phyloP scores from a whole-genome alignment of 30 jellyfish, hydroid and myxozoan genomes.

The Chrysaora quinquecirrha region DNA sequence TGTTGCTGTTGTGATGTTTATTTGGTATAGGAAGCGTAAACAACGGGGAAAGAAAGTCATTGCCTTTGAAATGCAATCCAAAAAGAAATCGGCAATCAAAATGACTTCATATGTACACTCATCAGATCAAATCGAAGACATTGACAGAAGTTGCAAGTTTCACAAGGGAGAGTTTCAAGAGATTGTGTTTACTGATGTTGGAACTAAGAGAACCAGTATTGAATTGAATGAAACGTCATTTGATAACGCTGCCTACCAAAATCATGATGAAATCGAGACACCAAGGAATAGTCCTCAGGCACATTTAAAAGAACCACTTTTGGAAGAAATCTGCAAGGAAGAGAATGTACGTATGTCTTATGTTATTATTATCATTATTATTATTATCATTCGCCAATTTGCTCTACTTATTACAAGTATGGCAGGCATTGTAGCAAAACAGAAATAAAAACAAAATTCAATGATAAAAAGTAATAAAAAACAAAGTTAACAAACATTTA shows the following conservation, averaged over 20 bases:
- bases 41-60: background rate
- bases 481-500: too few species aligned
- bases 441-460: too few species aligned
- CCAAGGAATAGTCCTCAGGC: background rate
- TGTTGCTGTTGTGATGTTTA: conserved; percentile 37
- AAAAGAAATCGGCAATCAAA: too few species aligned
- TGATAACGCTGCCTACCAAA: conserved; percentile 42
- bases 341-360: conserved; percentile 2
- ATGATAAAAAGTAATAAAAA: too few species aligned
- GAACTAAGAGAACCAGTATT: background rate
- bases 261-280: background rate
- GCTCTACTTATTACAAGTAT: too few species aligned
- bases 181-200: conserved; percentile 24
- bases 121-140: too few species aligned
- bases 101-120: too few species aligned
- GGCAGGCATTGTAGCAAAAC: too few species aligned
- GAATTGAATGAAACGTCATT: conserved; percentile 36
- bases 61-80: background rate
- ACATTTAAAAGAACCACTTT: background rate
- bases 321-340: background rate
- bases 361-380: background rate
- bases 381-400: background rate
- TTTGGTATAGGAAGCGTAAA: conserved; percentile 40
- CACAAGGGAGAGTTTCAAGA: background rate
- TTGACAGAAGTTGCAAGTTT: too few species aligned